phyloP scores from a whole-genome alignment of 2,113 vertebrate species.

The Tupaia tana region DNA sequence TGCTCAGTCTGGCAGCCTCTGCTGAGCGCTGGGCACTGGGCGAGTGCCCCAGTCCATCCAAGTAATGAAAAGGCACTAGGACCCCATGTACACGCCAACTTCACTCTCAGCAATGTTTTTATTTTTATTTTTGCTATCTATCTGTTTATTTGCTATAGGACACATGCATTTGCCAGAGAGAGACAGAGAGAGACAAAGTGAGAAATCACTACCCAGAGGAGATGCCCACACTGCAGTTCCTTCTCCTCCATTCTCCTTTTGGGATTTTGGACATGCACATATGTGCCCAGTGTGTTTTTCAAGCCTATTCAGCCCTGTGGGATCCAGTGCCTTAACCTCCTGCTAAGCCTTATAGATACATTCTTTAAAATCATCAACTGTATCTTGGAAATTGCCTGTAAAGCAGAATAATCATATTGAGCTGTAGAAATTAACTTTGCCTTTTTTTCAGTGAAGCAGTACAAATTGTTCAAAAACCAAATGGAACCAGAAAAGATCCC shows the following conservation, averaged over 20 bases:
- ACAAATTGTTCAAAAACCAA: not conserved
- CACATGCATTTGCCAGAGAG: too few relatives aligned
- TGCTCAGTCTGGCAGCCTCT: fast-evolving
- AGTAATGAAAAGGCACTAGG: fast-evolving
- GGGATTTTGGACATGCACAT: too few relatives aligned
- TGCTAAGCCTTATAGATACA: too few relatives aligned
- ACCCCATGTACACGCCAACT: not conserved
- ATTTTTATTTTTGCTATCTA: not conserved
- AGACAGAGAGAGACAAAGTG: too few relatives aligned
- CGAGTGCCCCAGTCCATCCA: fast-evolving
- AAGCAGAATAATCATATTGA: not conserved
- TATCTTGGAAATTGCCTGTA: not conserved
- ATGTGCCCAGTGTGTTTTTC: too few relatives aligned
- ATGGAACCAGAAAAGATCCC: not conserved
- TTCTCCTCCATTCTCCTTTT: too few relatives aligned
- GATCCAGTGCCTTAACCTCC: too few relatives aligned
- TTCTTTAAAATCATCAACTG: not conserved
- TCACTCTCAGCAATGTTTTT: not conserved
- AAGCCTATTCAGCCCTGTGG: too few relatives aligned
- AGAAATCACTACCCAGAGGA: too few relatives aligned
- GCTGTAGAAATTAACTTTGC: not conserved
- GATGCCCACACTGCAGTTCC: too few relatives aligned
- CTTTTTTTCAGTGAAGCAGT: not conserved
- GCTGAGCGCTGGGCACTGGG: fast-evolving
- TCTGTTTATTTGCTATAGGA: too few relatives aligned